Evolutionary conservation across 1,140 invertebrate genomes (phyloP), one percentile per base, ranked within the genome.

Genomic region (Polyergus mexicanus): DNA sequence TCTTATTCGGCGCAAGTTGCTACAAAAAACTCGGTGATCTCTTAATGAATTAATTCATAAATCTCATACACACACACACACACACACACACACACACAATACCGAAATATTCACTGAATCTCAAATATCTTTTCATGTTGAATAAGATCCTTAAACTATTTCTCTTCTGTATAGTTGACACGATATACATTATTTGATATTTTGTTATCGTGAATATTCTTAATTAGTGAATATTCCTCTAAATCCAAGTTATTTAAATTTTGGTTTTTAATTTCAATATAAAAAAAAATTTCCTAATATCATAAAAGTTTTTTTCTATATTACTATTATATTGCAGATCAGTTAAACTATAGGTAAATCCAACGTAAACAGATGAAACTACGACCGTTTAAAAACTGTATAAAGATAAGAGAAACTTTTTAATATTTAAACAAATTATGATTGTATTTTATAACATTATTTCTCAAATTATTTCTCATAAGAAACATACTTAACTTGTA

Each of bases 21-120:
- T 19, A 32, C 54, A 83, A 83, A 28, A 83, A 83, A 62, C n/a
- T 22, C 54, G 54, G 38, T 28, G 62, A 47, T 19, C 11, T 51
- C 47, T 60, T 72, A 83, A 83, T 83, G 56, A 83, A 83, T 74
- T 83, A 74, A 83, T 83, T 72, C 54, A 83, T 83, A 72, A 83
- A 83, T 83, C 68, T 35, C 16, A 4, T 32, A 32, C 32, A 32
- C 32, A 32, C 32, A 32, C 32, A 32, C 25, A 28, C 25, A 28
- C 1, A 25, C 19, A 3, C 32, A 32, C 32, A 32, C 32, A 32
- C 25, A 28, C 25, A 28, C 1, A 25, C 19, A 3, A 25, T n/a
- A 28, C 10, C 10, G 44, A 83, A 83, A 83, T 74, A 51, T 62
- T 28, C 3, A 60, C 3, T 69, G 41, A 3, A 8, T 19, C 25